Conservation (phyloP, 1,140 invertebrate species). For the Diabrotica undecimpunctata region DNA sequence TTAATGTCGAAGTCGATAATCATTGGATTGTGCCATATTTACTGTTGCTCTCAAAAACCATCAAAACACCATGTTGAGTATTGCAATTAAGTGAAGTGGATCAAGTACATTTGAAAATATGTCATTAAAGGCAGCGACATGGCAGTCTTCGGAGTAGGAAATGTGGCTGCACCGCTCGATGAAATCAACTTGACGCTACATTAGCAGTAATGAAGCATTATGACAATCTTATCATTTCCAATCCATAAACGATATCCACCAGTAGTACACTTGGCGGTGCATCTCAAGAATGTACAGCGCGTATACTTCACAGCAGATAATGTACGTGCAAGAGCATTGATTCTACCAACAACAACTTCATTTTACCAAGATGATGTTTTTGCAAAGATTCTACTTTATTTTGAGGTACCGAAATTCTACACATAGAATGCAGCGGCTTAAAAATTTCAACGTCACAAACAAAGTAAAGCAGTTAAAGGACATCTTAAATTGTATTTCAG, state of each 20-base stretch:
- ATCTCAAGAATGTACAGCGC: too few species aligned
- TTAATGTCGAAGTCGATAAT: constrained; percentile 26
- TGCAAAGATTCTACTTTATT: constrained; percentile 47
- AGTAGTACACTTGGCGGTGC: too few species aligned
- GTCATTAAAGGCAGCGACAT: constrained; percentile 40
- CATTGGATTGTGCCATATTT: constrained; percentile 47
- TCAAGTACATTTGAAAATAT: constrained; percentile 7
- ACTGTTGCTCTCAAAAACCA: constrained; percentile 41
- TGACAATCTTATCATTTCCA: constrained; percentile 49
- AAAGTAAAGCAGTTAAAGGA: constrained; percentile 23
- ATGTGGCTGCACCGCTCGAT: too few species aligned
- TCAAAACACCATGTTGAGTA: constrained; percentile 43
- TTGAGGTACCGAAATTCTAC: constrained; percentile 47
- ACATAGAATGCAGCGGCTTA: too few species aligned
- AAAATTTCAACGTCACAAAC: constrained; percentile 43
- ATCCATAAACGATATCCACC: constrained; percentile 49
- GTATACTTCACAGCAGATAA: constrained; percentile 33
- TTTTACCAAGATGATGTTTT: constrained; percentile 41
- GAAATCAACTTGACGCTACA: background rate
- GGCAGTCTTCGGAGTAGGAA: constrained; percentile 33
- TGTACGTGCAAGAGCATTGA: background rate
- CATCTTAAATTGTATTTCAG: constrained; percentile 34
- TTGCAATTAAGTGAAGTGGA: constrained; percentile 38
- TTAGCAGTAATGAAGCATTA: constrained; percentile 33
- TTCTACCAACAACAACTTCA: constrained; percentile 30